These are phyloP conservation scores for Oscheius sp. DNA, from an alignment of 2,888 invertebrate species.

Conservation along the genomic window DNA sequence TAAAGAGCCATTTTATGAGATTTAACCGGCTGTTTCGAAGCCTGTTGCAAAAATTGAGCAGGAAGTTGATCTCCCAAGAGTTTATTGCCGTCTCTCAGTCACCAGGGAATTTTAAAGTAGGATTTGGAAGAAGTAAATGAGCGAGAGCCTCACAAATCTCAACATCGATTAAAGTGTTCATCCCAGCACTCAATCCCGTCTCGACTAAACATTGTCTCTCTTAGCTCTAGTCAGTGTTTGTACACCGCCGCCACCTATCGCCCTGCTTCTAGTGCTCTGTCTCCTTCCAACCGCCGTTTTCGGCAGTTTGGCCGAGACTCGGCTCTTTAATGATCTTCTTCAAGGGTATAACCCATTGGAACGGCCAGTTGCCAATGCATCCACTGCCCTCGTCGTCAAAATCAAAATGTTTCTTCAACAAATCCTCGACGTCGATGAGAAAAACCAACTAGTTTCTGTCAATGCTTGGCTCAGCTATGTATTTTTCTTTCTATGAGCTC, in stretches of 20 bases:
- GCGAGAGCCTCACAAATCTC: too few species aligned
- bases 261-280: conserved; percentile 8
- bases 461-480: conserved; percentile 66
- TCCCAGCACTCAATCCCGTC: too few species aligned
- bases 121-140: too few species aligned
- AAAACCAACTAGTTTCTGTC: conserved; percentile 62
- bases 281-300: conserved; percentile 11
- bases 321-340: conserved; percentile 3
- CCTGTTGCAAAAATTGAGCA: too few species aligned
- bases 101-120: too few species aligned
- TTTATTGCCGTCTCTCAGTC: too few species aligned
- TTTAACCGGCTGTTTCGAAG: too few species aligned
- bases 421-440: conserved; percentile 72
- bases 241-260: background rate
- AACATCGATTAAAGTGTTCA: too few species aligned
- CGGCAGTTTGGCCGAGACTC: conserved; percentile 11
- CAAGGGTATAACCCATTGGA: conserved; percentile 71
- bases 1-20: too few species aligned
- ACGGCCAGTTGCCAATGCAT: conserved; percentile 72
- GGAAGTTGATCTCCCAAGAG: too few species aligned
- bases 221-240: background rate
- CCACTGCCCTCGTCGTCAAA: conserved; percentile 70
- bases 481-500: background rate
- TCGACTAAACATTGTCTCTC: conserved; percentile 16
- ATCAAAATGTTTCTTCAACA: conserved; percentile 73